Percentiles rank a stretch among this genome's conserved stretches.
Conservation (phyloP, 1,140 invertebrate species). For the Brachionus angularis region DNA sequence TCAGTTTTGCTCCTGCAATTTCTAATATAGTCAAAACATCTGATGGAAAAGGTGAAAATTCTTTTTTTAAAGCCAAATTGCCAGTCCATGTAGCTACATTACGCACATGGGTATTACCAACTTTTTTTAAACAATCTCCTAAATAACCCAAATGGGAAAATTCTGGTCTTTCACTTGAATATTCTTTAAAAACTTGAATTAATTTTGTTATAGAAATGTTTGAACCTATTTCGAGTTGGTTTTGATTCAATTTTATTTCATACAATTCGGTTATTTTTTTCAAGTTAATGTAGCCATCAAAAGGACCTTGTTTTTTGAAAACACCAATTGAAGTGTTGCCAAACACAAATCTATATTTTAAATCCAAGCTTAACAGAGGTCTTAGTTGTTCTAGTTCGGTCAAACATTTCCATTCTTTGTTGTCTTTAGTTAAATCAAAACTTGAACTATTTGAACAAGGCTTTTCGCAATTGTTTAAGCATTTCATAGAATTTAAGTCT, state of each 20-base stretch:
- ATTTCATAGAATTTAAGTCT: conserved; percentile 21
- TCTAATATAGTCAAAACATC: conserved; percentile 27
- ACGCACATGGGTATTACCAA: conserved; percentile 29
- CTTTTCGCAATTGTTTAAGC: neutral
- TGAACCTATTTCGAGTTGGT: conserved; percentile 4
- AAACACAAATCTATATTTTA: neutral
- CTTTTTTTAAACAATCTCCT: conserved; percentile 8
- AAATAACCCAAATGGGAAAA: conserved; percentile 14
- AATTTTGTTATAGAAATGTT: neutral
- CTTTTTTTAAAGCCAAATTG: conserved; percentile 72
- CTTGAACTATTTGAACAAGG: neutral
- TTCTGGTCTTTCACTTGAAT: neutral
- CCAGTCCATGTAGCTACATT: conserved; percentile 65
- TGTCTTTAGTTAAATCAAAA: neutral
- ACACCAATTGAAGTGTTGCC: conserved; percentile 39
- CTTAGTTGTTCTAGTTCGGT: neutral
- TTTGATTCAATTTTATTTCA: neutral
- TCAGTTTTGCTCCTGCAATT: neutral
- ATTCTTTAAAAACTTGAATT: neutral
- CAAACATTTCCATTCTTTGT: conserved; percentile 3
- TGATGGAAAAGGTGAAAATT: conserved; percentile 69
- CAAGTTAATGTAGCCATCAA: conserved; percentile 1
- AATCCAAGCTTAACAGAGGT: neutral
- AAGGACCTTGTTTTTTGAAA: conserved; percentile 18
- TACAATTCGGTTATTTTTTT: conserved; percentile 1